These are phyloP conservation scores for Mythimna albipuncta DNA, from an alignment of 2,888 invertebrate species.

Conservation along the genomic window DNA sequence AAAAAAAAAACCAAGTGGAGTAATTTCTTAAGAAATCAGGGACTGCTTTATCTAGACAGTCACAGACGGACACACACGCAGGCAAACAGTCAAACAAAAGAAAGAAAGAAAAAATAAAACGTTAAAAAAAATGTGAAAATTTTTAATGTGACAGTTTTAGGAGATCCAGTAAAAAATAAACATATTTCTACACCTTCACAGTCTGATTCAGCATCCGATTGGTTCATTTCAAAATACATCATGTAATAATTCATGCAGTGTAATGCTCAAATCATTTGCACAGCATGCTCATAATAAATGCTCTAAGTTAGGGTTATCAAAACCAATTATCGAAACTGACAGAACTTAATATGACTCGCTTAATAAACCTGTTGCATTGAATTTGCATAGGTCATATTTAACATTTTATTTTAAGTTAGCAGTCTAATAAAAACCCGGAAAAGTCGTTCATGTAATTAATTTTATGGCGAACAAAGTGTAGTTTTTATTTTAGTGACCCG, in stretches of 20 bases:
- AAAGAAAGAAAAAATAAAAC: too few species aligned
- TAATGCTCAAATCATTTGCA: neutral
- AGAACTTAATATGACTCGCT: neutral
- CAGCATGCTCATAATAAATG: neutral
- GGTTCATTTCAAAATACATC: too few species aligned
- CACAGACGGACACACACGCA: too few species aligned
- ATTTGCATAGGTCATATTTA: slow-evolving; percentile 3
- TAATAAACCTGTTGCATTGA: neutral
- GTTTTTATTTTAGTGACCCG: neutral
- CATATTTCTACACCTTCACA: too few species aligned
- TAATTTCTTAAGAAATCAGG: too few species aligned
- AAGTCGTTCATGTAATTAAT: neutral
- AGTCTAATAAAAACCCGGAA: slow-evolving; percentile 45
- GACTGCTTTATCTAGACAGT: too few species aligned
- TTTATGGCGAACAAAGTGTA: neutral
- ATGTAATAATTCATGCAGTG: neutral
- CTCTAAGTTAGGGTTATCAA: slow-evolving; percentile 2
- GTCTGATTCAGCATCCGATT: too few species aligned
- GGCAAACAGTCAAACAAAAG: too few species aligned
- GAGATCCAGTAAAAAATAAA: too few species aligned
- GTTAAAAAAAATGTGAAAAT: too few species aligned
- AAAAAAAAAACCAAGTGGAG: too few species aligned
- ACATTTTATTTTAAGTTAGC: slow-evolving; percentile 9
- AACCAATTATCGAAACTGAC: neutral
- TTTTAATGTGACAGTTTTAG: too few species aligned